These are phyloP conservation scores for Tachina lurida DNA, from an alignment of 2,888 invertebrate genomes.

Conservation along the genomic window DNA sequence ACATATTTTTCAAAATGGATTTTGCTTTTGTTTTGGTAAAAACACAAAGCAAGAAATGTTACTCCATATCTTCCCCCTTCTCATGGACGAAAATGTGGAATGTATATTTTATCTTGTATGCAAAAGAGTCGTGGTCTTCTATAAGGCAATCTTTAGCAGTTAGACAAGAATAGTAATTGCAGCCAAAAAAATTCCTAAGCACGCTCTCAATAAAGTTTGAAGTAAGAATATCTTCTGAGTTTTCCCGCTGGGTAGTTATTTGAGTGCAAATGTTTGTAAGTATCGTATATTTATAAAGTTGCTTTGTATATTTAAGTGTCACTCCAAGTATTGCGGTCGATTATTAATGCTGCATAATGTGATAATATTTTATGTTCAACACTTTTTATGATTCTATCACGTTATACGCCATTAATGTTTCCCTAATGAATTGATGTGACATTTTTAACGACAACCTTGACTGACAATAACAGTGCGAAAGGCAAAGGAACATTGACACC, in stretches of 20 bases:
- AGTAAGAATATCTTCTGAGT: too few species aligned
- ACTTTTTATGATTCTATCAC: constrained; percentile 49
- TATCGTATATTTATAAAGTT: constrained; percentile 5
- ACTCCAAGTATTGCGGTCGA: constrained; percentile 49
- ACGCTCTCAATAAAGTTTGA: too few species aligned
- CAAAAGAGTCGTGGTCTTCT: too few species aligned
- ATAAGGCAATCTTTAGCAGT: too few species aligned
- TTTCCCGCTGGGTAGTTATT: neutral
- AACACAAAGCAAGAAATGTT: too few species aligned
- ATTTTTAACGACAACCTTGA: constrained; percentile 49
- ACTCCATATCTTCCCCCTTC: too few species aligned
- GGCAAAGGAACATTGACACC: constrained; percentile 30
- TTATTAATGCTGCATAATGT: constrained; percentile 64
- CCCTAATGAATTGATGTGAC: constrained; percentile 72
- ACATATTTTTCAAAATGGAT: too few species aligned
- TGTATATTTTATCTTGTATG: too few species aligned
- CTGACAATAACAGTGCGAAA: constrained; percentile 39
- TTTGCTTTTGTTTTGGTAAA: too few species aligned
- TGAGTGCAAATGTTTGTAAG: neutral
- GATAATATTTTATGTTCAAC: constrained; percentile 63
- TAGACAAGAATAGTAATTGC: too few species aligned
- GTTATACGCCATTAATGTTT: constrained; percentile 65
- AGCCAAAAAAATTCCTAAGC: too few species aligned
- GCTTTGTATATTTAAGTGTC: constrained; percentile 16
- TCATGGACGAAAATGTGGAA: too few species aligned